These are phyloP conservation scores for Takifugu flavidus DNA, from an alignment of 2,113 vertebrate genomes.

Conservation along the genomic window DNA sequence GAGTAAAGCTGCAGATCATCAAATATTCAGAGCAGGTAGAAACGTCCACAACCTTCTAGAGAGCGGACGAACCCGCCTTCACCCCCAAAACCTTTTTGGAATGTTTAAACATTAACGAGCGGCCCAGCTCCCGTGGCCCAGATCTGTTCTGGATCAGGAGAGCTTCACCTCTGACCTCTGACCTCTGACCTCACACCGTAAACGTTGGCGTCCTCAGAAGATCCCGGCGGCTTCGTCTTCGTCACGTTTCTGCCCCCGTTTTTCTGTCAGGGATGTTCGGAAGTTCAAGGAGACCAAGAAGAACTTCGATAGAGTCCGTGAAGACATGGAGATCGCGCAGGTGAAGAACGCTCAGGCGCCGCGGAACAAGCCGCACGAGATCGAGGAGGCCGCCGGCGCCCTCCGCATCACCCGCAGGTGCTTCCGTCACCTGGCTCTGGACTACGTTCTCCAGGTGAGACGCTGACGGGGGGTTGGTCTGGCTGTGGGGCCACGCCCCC, in stretches of 20 bases:
- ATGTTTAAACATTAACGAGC: slow-evolving; percentile 46
- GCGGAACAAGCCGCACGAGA: slow-evolving; percentile 91
- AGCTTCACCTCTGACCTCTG: slow-evolving; percentile 1
- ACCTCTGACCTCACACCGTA: background rate
- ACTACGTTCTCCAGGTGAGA: slow-evolving; percentile 93
- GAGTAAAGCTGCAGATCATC: slow-evolving; percentile 67
- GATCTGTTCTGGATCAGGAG: background rate
- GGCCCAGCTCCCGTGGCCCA: slow-evolving; percentile 3
- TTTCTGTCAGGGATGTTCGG: slow-evolving; percentile 83
- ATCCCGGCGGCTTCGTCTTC: background rate
- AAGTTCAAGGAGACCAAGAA: slow-evolving; percentile 99
- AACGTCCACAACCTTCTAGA: slow-evolving; percentile 16
- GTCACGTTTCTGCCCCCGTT: background rate
- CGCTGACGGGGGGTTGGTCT: too few species aligned
- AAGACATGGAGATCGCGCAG: slow-evolving; percentile 93
- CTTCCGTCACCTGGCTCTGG: slow-evolving; percentile 92
- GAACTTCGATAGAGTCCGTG: slow-evolving; percentile 90
- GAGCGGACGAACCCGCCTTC: slow-evolving; percentile 1
- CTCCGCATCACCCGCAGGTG: slow-evolving; percentile 90
- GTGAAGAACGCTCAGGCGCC: slow-evolving; percentile 96
- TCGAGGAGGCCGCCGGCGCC: slow-evolving; percentile 87
- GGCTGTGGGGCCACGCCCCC: too few species aligned
- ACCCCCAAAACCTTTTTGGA: slow-evolving; percentile 28
- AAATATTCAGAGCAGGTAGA: slow-evolving; percentile 35
- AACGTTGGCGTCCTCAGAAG: background rate